Percentiles rank a stretch among this genome's conserved stretches.
Conservation (phyloP, 2,797 vertebrate genomes). For the Pterois miles region DNA sequence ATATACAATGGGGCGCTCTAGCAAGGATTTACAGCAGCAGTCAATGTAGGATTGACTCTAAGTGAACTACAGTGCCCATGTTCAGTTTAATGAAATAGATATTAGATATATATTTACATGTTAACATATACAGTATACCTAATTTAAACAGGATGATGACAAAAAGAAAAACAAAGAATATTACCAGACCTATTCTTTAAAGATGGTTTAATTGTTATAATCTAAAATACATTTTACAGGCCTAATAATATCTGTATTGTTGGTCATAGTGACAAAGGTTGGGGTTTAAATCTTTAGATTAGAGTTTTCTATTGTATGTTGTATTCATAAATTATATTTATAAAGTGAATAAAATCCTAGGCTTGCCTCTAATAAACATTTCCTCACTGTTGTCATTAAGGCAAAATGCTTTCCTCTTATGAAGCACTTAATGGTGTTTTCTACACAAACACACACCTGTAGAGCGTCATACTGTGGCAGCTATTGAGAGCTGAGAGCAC, state of each 20-base stretch:
- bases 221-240: background rate
- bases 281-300: background rate
- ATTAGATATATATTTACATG: no score
- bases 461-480: constrained; percentile 57
- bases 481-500: constrained; percentile 93
- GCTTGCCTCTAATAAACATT: constrained; percentile 2
- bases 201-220: background rate
- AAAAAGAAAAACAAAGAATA: background rate
- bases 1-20: no score
- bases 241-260: no score
- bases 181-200: background rate
- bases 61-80: no score
- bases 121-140: no score
- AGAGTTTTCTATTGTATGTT: background rate
- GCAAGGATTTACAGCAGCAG: background rate
- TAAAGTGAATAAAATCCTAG: background rate
- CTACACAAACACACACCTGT: constrained; percentile 45
- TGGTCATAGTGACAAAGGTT: background rate
- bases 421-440: constrained; percentile 29
- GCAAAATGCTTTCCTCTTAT: constrained; percentile 5
- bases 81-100: no score
- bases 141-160: background rate
- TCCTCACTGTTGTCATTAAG: constrained; percentile 20
- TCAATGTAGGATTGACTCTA: background rate
- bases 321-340: background rate